A percentile compares a stretch with the other conserved stretches of the same genome.
Evolutionary conservation across 1,140 invertebrate species (phyloP).

Genomic region (Helicoverpa zea): DNA sequence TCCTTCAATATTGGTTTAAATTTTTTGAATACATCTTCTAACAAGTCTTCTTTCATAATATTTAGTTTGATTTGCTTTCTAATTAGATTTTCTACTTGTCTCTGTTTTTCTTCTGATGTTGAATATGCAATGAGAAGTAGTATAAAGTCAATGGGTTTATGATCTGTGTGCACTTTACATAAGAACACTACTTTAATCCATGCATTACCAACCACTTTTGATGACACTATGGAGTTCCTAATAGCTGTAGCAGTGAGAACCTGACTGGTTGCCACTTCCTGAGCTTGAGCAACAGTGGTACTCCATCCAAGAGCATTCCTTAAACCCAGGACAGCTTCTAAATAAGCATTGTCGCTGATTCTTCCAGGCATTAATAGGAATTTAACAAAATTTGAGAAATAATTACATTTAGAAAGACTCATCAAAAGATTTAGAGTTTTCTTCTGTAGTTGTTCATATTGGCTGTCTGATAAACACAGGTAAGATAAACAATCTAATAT

Average conservation of each 20-base stretch:
- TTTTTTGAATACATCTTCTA: constrained; percentile 77
- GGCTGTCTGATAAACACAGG: constrained; percentile 77
- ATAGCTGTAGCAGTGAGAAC: constrained; percentile 80
- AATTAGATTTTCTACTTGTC: constrained; percentile 75
- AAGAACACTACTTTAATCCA: constrained; percentile 80
- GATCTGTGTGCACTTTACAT: constrained; percentile 72
- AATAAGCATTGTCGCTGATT: constrained; percentile 65
- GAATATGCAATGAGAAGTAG: constrained; percentile 80
- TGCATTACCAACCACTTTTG: constrained; percentile 75
- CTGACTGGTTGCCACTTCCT: constrained; percentile 82
- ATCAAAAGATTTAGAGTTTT: constrained; percentile 78
- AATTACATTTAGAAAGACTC: constrained; percentile 70
- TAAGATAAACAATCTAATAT: constrained; percentile 83
- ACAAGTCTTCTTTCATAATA: constrained; percentile 73
- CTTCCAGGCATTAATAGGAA: constrained; percentile 76
- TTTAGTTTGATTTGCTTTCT: constrained; percentile 80
- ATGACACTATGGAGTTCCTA: constrained; percentile 79
- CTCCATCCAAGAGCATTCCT: constrained; percentile 80
- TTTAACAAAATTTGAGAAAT: constrained; percentile 83
- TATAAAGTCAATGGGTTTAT: constrained; percentile 83
- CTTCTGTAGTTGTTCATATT: constrained; percentile 76
- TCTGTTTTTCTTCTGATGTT: constrained; percentile 77
- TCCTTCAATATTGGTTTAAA: constrained; percentile 80
- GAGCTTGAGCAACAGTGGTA: constrained; percentile 57
- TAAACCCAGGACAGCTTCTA: constrained; percentile 74